Percentiles rank a stretch among this genome's conserved stretches.
Conservation (phyloP, 2,113 vertebrate genomes). For the human region DNA sequence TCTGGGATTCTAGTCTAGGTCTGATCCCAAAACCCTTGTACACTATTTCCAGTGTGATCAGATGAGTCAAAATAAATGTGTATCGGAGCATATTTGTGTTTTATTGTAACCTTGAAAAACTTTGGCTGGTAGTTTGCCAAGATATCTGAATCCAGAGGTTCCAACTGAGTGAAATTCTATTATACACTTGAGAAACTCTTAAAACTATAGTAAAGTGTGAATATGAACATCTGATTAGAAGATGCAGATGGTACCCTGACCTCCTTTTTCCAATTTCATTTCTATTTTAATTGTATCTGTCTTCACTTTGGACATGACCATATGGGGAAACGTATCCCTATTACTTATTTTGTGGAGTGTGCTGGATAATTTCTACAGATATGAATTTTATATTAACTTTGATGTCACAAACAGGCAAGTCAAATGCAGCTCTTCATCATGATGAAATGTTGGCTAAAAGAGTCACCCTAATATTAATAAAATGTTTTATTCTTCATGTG, state of each 20-base stretch:
- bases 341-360: slow-evolving; percentile 13
- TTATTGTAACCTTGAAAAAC: slow-evolving; percentile 41
- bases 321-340: not conserved
- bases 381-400: not conserved
- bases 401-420: not conserved
- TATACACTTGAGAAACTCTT: slow-evolving; percentile 29
- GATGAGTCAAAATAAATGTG: slow-evolving; percentile 15
- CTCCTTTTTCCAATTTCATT: slow-evolving; percentile 26
- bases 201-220: slow-evolving; percentile 14
- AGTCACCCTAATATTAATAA: not conserved
- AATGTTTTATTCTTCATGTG: not conserved
- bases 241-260: not conserved
- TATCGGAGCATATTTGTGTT: slow-evolving; percentile 7
- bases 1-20: not conserved
- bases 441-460: slow-evolving; percentile 10
- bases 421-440: slow-evolving; percentile 9
- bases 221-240: slow-evolving; percentile 42
- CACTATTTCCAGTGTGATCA: not conserved
- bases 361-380: not conserved
- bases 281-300: not conserved
- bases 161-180: slow-evolving; percentile 40
- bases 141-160: not conserved
- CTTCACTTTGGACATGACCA: not conserved
- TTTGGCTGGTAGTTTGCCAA: not conserved
- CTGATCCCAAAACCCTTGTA: not conserved